These are phyloP conservation scores for Diachrysia chrysitis DNA, from an alignment of 2,888 invertebrate genomes.

Conservation along the genomic window DNA sequence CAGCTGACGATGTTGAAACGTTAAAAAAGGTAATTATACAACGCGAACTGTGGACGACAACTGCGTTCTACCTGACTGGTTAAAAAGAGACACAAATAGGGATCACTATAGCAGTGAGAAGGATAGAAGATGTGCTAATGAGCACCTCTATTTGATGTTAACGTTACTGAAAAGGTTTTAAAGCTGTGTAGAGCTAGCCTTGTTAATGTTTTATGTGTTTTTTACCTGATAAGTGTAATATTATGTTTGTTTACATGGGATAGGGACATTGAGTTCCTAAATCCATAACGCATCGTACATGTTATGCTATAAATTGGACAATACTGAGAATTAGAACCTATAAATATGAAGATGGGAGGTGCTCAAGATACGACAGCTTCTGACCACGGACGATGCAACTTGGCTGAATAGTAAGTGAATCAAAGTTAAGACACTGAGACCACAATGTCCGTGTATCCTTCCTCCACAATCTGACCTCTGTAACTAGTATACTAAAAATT, in stretches of 20 bases:
- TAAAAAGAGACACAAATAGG: constrained; percentile 50
- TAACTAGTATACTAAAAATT: too few relatives aligned
- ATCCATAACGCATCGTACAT: too few relatives aligned
- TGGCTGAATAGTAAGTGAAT: too few relatives aligned
- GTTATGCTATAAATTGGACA: too few relatives aligned
- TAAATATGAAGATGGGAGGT: too few relatives aligned
- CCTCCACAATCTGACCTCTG: too few relatives aligned
- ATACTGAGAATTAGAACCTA: too few relatives aligned
- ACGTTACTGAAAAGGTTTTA: constrained; percentile 65
- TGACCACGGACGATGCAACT: too few relatives aligned
- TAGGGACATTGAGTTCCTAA: too few relatives aligned
- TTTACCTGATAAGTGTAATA: not conserved
- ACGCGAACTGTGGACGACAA: constrained; percentile 39
- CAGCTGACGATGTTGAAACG: constrained; percentile 15
- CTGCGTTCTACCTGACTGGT: constrained; percentile 55
- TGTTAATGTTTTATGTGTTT: constrained; percentile 27
- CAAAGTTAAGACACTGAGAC: too few relatives aligned
- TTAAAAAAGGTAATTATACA: constrained; percentile 53
- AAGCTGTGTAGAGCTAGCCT: constrained; percentile 50
- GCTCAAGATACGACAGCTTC: too few relatives aligned
- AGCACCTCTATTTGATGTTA: constrained; percentile 62
- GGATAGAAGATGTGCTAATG: constrained; percentile 66
- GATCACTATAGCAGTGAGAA: constrained; percentile 35
- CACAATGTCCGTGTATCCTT: too few relatives aligned
- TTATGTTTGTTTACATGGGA: not conserved